Conservation (phyloP, 2,797 vertebrate species). For the Acipenser oxyrinchus region DNA sequence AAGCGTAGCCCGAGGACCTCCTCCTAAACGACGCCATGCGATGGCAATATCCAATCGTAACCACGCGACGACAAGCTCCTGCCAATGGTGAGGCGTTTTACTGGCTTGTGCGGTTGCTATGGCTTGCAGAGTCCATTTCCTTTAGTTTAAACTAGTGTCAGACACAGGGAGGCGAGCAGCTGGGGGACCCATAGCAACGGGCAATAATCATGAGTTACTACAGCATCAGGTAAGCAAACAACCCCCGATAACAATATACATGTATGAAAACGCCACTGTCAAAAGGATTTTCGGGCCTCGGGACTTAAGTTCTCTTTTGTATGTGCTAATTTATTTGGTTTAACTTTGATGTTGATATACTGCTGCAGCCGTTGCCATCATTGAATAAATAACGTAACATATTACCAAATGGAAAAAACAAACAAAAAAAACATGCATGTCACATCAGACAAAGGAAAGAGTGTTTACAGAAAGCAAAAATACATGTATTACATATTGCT, state of each 20-base stretch:
- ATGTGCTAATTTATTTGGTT: no score
- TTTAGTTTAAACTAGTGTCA: slow-evolving; percentile 28
- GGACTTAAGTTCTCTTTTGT: no score
- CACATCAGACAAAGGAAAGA: no score
- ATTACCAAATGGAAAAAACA: no score
- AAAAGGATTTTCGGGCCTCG: no score
- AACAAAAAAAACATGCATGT: no score
- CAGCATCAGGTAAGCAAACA: slow-evolving; percentile 61
- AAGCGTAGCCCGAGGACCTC: slow-evolving; percentile 6
- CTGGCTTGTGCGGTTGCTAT: slow-evolving; percentile 49
- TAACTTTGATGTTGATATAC: no score
- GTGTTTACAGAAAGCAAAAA: no score
- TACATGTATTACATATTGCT: no score
- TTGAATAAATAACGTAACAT: no score
- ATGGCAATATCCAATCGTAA: slow-evolving; percentile 35
- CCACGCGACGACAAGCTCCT: not conserved
- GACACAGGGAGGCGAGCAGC: slow-evolving; percentile 34
- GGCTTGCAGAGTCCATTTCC: slow-evolving; percentile 36
- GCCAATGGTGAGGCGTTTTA: slow-evolving; percentile 47
- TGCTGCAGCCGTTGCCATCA: no score
- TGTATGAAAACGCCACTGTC: no score
- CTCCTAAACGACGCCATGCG: slow-evolving; percentile 2
- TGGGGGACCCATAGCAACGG: slow-evolving; percentile 64
- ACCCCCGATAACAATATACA: not conserved
- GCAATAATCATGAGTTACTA: slow-evolving; percentile 72